Percentiles rank a stretch among this genome's conserved stretches.
Evolutionary conservation across 2,797 vertebrate genomes (phyloP).

Genomic region (Emys orbicularis): DNA sequence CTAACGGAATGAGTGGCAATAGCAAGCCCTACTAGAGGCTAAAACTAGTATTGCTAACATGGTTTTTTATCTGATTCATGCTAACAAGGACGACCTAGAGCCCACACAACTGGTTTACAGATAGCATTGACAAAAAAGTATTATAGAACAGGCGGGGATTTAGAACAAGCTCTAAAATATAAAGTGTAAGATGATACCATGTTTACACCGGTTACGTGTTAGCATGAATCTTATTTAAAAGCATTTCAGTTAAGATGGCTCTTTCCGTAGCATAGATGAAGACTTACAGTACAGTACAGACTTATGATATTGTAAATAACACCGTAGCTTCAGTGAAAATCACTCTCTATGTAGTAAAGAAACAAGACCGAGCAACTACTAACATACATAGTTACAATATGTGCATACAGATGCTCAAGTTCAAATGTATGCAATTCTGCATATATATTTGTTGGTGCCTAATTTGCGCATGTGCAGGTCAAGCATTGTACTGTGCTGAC

Average conservation of each 20-base stretch:
- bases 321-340: not conserved
- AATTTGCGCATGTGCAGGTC: accelerated
- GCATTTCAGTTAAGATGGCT: not conserved
- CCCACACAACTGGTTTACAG: not conserved
- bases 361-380: not conserved
- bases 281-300: not conserved
- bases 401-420: not conserved
- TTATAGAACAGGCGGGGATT: not conserved
- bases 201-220: not conserved
- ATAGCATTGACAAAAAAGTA: not conserved
- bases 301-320: too few relatives aligned
- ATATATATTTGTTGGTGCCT: not conserved
- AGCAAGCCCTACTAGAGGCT: not conserved
- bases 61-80: not conserved
- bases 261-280: not conserved
- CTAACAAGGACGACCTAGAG: not conserved
- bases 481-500: not conserved
- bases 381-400: accelerated
- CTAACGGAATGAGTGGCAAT: not conserved
- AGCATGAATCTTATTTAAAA: not conserved
- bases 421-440: not conserved
- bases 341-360: not conserved
- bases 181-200: not conserved
- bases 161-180: not conserved
- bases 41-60: not conserved